Conservation (phyloP, 1,140 invertebrate species). For the Choristoneura fumiferana region DNA sequence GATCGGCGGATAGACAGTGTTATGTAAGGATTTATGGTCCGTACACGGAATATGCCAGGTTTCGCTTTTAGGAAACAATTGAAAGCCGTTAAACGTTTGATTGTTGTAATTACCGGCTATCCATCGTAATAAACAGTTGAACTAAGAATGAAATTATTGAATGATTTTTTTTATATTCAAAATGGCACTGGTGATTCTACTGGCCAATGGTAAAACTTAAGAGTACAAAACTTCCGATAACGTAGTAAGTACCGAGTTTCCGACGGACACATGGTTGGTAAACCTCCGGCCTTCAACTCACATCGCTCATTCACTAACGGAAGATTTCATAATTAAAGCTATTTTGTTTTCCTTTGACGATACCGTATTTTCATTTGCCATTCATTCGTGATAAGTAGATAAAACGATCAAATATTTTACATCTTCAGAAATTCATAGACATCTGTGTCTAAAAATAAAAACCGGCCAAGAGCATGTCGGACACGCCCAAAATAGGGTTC, state of each 20-base stretch:
- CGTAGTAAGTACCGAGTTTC: background rate
- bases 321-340: background rate
- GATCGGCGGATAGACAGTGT: conserved; percentile 6
- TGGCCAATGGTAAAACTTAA: too few relatives aligned
- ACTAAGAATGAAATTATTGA: too few relatives aligned
- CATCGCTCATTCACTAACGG: background rate
- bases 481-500: too few relatives aligned
- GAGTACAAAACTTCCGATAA: background rate
- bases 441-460: background rate
- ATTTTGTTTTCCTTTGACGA: conserved; percentile 7
- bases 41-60: too few relatives aligned
- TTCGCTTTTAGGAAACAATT: too few relatives aligned
- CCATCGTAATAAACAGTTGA: too few relatives aligned
- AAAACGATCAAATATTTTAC: background rate
- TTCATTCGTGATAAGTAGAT: background rate
- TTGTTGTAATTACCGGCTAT: too few relatives aligned
- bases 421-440: background rate
- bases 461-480: too few relatives aligned
- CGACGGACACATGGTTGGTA: conserved; percentile 1
- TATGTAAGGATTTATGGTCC: background rate
- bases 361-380: background rate
- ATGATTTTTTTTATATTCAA: too few relatives aligned
- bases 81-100: too few relatives aligned
- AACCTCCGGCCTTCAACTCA: conserved; percentile 2
- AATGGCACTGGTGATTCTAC: too few relatives aligned